Base-by-base conservation (phyloP, 2,888 invertebrate species). In the Sminthurides aquaticus region DNA sequence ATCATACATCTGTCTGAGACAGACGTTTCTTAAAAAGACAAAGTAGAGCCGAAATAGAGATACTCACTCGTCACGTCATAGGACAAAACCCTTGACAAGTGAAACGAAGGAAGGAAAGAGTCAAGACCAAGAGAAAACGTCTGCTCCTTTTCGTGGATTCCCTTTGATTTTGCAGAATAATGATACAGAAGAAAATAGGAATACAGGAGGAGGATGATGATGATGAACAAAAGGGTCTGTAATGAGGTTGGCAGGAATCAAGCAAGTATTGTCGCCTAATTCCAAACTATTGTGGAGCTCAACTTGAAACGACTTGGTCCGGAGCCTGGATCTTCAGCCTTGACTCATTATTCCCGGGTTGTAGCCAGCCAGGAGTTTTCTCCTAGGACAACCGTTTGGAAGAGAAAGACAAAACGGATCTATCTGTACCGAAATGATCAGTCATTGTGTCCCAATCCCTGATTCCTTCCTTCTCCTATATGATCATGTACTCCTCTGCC, bases 211-310 rank as follows among this genome's bases (percentile, higher is more conserved):
- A 64, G 59, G 69, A 67, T 64, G 65, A 66, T 59, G 62, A 68
- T 64, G 62, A 66, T 65, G 74, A 74, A 73, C 74, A 74, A 74
- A 71, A 67, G 68, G 60, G 67, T 20, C 60, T 66, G 70, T 74
- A 74, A 74, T 73, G 74, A 74, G 73, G 71, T 73, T 71, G 66
- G 67, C 69, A 70, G 71, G 70, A 74, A 72, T 72, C 71, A 72
- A 67, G 69, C 67, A 66, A 57, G 70, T 74, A 74, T 74, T 74
- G 73, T 74, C 70, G 63, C 69, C 69, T 73, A 72, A 74, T 74
- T 73, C 72, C 68, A 68, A 70, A 58, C 59, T 68, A 73, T 73
- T 73, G 73, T 74, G 58, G 63, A 28, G n/a, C 18, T 61, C 18
- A 52, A 62, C 62, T 62, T 2, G 22, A 56, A 56, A 62, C 57